Evolutionary conservation across 1,140 invertebrate genomes (phyloP), one percentile per base, ranked within the genome.

Genomic region (Temnothorax nylanderi): DNA sequence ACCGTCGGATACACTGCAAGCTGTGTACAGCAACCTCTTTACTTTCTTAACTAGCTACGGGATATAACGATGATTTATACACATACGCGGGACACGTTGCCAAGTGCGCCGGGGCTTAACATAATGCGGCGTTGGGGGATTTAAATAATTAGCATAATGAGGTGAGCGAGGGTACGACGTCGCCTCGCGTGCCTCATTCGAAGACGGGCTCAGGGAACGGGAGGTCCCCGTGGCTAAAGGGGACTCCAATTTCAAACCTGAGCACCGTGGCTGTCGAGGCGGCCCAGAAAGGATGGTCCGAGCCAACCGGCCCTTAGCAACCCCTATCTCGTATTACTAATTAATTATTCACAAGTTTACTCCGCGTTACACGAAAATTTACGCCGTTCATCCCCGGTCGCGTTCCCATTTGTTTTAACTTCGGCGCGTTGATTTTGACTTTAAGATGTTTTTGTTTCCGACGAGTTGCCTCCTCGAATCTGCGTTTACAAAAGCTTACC

Each of bases 61-160:
- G 69, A 89, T 47, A 84, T 84, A 87, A 77, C 88, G 88, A 90
- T 90, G 71, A 89, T 90, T 89, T 77, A 90, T 89, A 84, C 58
- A 74, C 64, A 81, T 81, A 86, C 44, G 71, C 65, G 54, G 65
- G 88, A 90, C n/a, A 81, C 65, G 76, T 85, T 78, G 77, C 47
- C 56, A 74, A 86, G 72, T 77, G 64, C 65, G 47, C 56, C 37
- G 72, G 64, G 76, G 81, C 71, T 90, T 90, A 90, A 86, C 85
- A 88, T 85, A 90, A 91, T 85, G 84, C 86, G 67, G 51, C 87
- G 78, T 86, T 84, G 81, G 87, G 89, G 89, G 90, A 92, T 90
- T 93, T 89, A 90, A 93, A 93, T 92, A 93, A 94, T 93, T 93
- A 93, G 89, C 93, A 93, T 93, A 94, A 94, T 92, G 91, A 93